Evolutionary conservation across 1,140 invertebrate genomes (phyloP), one percentile per base, ranked within the genome.

Genomic region (Semibalanus balanoides): DNA sequence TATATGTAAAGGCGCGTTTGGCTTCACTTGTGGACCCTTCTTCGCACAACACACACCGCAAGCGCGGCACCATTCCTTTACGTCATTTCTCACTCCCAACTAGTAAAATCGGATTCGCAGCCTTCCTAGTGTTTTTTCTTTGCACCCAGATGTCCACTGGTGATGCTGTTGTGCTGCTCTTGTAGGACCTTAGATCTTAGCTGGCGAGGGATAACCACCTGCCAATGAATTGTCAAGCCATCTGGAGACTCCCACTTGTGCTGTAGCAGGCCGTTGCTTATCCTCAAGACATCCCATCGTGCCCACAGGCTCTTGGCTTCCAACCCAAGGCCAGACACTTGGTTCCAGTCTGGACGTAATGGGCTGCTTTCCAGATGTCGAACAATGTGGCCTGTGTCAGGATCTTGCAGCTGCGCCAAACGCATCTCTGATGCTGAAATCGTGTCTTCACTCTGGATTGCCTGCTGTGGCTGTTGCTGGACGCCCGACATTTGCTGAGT

Each of bases 281-380:
- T 19, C 51, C 51, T 11, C 1, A 64, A 3, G 9, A 19, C 7
- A 3, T 64, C 11, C 51, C 51, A 64, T 25, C 22, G 51, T 3
- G 51, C 77, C 64, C 83, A 84, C 81, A 78, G 83, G 7, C 81
- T 94, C 64, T 81, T 82, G 25, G 83, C 86, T 69, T 87, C 94
- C 5, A 82, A 94, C 5, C 79, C 84, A 28, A 83, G 84, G 75
- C 83, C 97, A 40, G 86, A 93, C 17, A 17, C 35, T 40, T 40
- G 35, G 17, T 27, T n/a, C n/a, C n/a, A 74, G 25, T 25, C 25
- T 74, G 25, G 73, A n/a, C 9, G 27, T 0, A 27, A 25, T 40
- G 31, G n/a, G 73, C 27, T 27, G 31, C 31, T n/a, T 74, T 74
- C 73, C 22, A 22, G 25, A 19, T n/a, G n/a, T 40, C 73, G 1